These are phyloP conservation scores for Leptosomus discolor DNA, from an alignment of 2,113 vertebrate species.

Conservation along the genomic window DNA sequence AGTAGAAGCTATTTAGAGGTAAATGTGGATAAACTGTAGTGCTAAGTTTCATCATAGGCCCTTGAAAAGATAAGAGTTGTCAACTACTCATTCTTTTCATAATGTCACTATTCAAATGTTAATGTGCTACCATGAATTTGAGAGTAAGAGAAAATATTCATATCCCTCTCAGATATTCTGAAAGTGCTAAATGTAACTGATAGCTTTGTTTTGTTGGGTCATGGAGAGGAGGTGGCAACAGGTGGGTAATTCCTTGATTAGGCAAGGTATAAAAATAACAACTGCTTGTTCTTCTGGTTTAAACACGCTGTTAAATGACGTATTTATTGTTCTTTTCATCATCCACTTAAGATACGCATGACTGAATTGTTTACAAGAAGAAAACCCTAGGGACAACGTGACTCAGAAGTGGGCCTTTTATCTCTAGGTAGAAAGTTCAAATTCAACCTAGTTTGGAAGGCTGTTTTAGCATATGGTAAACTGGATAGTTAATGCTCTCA, in stretches of 20 bases:
- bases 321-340: background rate
- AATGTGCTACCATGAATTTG: background rate
- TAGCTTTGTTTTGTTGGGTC: background rate
- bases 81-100: background rate
- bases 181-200: background rate
- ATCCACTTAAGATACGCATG: background rate
- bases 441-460: background rate
- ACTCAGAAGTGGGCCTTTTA: background rate
- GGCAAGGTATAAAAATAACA: background rate
- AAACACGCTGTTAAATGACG: background rate
- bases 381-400: background rate
- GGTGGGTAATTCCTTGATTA: background rate
- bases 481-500: background rate
- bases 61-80: background rate
- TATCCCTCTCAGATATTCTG: background rate
- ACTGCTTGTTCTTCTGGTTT: background rate
- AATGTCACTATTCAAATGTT: background rate
- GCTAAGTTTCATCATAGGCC: background rate
- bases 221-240: background rate
- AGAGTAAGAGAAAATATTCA: background rate
- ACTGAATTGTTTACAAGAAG: background rate
- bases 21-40: background rate
- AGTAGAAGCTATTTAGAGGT: background rate
- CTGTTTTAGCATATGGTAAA: background rate
- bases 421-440: background rate